A percentile compares a stretch with the other conserved stretches of the same genome.
phyloP scores from a whole-genome alignment of 2,797 vertebrate species.

The Acomys russatus region DNA sequence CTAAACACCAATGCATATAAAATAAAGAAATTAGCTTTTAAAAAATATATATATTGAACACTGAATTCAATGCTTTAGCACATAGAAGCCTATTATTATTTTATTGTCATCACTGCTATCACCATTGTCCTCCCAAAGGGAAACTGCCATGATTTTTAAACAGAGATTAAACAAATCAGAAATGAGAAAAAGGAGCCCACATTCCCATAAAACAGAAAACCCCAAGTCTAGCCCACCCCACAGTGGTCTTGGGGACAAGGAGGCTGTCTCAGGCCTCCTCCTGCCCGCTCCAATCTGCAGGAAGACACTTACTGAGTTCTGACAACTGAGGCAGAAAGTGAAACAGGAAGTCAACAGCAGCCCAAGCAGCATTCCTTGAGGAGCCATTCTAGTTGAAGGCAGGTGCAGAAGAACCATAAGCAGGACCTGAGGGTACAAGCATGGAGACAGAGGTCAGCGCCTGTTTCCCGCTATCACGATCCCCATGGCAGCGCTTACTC shows the following conservation, averaged over 20 bases:
- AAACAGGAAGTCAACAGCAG: conserved; percentile 81
- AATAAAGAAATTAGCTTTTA: background rate
- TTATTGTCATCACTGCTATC: background rate
- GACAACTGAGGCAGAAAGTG: conserved; percentile 80
- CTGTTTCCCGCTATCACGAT: background rate
- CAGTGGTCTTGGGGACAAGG: background rate
- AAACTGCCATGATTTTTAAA: conserved; percentile 55
- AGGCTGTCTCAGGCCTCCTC: background rate
- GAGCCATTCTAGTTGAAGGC: conserved; percentile 54
- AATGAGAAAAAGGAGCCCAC: background rate
- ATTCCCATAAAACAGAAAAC: background rate
- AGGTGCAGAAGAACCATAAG: conserved; percentile 62
- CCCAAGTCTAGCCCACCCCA: background rate
- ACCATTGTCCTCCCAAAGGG: conserved; percentile 32
- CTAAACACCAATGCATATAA: background rate
- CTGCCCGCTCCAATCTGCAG: background rate
- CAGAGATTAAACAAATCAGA: background rate
- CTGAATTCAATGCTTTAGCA: background rate
- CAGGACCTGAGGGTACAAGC: conserved; percentile 78
- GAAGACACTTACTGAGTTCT: conserved; percentile 84
- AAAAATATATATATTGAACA: conserved; percentile 19
- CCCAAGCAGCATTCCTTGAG: conserved; percentile 79
- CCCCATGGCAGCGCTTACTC: background rate
- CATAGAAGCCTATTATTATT: background rate
- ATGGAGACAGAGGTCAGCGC: conserved; percentile 72